Base-by-base conservation (phyloP, 2,797 vertebrate species). In the Phataginus tetradactyla region DNA sequence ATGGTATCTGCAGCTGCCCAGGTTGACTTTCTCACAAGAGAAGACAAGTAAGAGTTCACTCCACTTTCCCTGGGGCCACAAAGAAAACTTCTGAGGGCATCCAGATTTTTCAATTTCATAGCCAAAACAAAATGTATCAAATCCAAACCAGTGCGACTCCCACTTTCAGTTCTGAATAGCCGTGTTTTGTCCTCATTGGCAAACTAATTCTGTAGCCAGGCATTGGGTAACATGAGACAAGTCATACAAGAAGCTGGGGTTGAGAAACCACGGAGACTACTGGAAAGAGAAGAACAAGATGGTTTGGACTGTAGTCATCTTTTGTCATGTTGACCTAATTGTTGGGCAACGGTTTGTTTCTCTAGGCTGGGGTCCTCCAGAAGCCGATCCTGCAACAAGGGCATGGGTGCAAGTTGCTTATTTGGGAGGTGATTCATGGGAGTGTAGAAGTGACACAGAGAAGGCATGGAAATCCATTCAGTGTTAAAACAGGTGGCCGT, bases 51-150 rank as follows among this genome's bases (percentile, higher is more conserved):
- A 97, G 94, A 95, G 68, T 96, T 81, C 85, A 32, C 2, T 94
- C 18, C 0, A 2, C 32, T 34, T 90, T 96, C 39, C 25, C n/a
- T 79, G 29, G 23, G 75, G 15, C 29, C 23, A 32, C 61, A 27
- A 45, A 79, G 32, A 66, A 92, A 86, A 59, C 11, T 14, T 72
- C 39, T 68, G 66, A 29, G 5, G 25, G 7, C 37, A 27, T 93
- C 20, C 96, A 97, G 94, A 97, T 96, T 97, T 98, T 97, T 97
- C 88, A 93, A 49, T 86, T 71, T 90, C 53, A 61, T 32, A 95
- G 72, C 34, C 68, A 13, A 59, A 90, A 55, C 32, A 39, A 90
- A 45, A 45, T 45, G 42, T 45, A 45, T 7, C 42, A 45, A 45
- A 45, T 45, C 42, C 42, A 45, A 45, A 45, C 7, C 42, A 66